Evolutionary conservation across 2,888 invertebrate genomes (phyloP), one percentile per base, ranked within the genome.

Genomic region (Coenonympha glycerion): DNA sequence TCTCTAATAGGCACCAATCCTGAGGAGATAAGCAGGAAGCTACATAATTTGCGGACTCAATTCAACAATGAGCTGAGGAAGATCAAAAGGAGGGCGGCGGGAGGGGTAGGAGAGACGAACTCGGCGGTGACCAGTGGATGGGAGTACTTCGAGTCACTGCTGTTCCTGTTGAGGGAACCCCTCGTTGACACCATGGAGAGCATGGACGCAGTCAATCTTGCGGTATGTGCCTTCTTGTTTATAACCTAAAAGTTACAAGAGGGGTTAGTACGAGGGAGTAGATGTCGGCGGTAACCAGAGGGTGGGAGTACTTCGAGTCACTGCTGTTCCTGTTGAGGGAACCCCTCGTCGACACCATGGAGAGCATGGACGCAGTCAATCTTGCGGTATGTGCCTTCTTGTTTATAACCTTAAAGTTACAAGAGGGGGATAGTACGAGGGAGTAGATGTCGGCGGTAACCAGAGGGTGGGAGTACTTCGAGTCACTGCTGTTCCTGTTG

Each of bases 221-320:
- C 73, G 81, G 85, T 85, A 68, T 45, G 69, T 59, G 21, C 4
- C 19, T 30, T n/a, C n/a, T 26, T 8, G 3, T 18, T 34, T 34
- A 16, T n/a, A n/a, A n/a, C n/a, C n/a, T n/a, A n/a, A n/a, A n/a
- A n/a, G n/a, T n/a, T n/a, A n/a, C n/a, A n/a, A n/a, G n/a, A n/a
- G n/a, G n/a, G n/a, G n/a, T n/a, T n/a, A n/a, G n/a, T n/a, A n/a
- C n/a, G n/a, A n/a, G 52, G 48, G 54, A n/a, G 21, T 9, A 57
- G 30, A 28, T 41, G 19, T 57, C 56, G 24, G 54, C 57, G 45
- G 73, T 67, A 49, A 66, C 58, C 28, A 84, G 83, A 55, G 71
- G 74, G 44, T 86, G 86, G 86, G 85, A 85, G 63, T 81, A 86
- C 57, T 86, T 86, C 58, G 84, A 86, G 28, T 71, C 82, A 47